Base-by-base conservation (phyloP, 2,113 vertebrate species). In the Myrmecobius fasciatus region DNA sequence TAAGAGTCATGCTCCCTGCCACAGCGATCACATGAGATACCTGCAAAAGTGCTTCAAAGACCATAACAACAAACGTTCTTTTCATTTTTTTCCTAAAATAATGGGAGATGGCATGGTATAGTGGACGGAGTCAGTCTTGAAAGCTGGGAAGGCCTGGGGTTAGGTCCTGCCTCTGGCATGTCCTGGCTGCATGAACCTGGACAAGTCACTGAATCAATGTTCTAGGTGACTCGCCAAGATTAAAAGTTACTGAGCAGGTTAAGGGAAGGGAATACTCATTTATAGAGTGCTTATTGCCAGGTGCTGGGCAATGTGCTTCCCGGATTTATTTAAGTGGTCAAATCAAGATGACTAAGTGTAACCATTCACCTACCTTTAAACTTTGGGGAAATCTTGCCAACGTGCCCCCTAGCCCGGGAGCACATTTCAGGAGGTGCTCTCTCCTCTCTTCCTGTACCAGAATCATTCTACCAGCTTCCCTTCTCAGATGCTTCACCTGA, bases 381-480 rank as follows among this genome's bases (percentile, higher is more conserved):
- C 60, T 24, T 83, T 43, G 67, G 36, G 36, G n/a, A n/a, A n/a
- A 75, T 6, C 28, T 75, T 5, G 11, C 31, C 60, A n/a, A 17
- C 17, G 60, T 3, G 1, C 20, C 14, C 17, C 14, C 67, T 67
- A n/a, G 36, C 67, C 67, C 0, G 2, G 17, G 26, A 17, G 1
- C 49, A 9, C 5, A 43, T 25, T 11, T 5, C 25, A 11, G 54
- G 48, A 11, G 52, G 11, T 43, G n/a, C n/a, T 53, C 2, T 25
- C 49, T 93, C 46, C 22, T 95, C 12, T 94, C 46, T 53, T 53
- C 75, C 47, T 2, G 7, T 53, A 90, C 92, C 31, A 93, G 31
- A 93, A 93, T 26, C 8, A 47, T 96, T 94, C 54, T 52, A 92
- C 93, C 83, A 49, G n/a, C 75, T 52, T 51, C 53, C 60, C 60